Conservation (phyloP, 2,797 vertebrate species). For the Tiaroga cobitis region DNA sequence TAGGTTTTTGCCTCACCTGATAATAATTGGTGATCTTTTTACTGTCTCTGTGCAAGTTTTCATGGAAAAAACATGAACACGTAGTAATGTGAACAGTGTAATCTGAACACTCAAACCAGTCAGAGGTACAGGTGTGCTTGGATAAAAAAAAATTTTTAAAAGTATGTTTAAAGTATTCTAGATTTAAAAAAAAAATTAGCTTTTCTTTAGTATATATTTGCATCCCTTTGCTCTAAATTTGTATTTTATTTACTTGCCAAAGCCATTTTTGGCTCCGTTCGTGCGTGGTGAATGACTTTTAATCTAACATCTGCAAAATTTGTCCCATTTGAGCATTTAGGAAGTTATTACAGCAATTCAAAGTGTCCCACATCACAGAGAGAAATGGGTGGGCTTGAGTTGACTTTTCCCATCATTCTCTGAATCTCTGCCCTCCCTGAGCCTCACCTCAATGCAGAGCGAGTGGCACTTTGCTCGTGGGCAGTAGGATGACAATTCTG, state of each 20-base stretch:
- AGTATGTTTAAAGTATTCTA: no score
- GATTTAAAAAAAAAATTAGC: no score
- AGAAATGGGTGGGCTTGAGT: neutral
- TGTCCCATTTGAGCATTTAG: neutral
- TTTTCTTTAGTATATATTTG: no score
- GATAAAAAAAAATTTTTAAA: no score
- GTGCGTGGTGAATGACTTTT: neutral
- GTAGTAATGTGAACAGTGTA: neutral
- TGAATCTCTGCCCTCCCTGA: neutral
- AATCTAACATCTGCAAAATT: neutral
- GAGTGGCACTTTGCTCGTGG: neutral
- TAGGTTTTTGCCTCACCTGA: neutral
- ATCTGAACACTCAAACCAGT: neutral
- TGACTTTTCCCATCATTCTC: constrained; percentile 5
- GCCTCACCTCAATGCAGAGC: neutral
- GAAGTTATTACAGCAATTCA: neutral
- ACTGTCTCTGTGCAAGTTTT: neutral
- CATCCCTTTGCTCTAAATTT: no score
- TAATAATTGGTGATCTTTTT: neutral
- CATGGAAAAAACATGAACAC: neutral
- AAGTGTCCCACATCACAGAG: neutral
- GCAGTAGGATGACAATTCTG: constrained; percentile 33
- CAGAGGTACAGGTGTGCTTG: neutral
- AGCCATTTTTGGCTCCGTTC: neutral
- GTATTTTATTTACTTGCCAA: no score